phyloP scores from a whole-genome alignment of 2,888 invertebrate species.

The Lepidonotus clava region DNA sequence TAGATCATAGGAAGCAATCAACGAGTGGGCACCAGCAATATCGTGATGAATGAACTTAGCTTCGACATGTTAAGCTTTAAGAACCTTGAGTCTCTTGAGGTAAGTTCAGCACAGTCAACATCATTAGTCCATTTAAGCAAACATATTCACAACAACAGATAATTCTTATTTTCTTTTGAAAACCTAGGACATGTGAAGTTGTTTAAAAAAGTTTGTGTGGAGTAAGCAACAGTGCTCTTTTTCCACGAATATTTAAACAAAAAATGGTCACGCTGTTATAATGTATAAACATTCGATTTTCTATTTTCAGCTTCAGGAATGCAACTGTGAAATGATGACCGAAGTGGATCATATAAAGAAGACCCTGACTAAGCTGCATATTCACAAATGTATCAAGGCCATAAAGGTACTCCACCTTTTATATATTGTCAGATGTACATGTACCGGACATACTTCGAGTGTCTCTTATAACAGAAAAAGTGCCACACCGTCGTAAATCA shows the following conservation, averaged over 20 bases:
- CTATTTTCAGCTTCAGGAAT: slow-evolving; percentile 73
- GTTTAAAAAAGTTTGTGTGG: too few relatives aligned
- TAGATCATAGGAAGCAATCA: slow-evolving; percentile 83
- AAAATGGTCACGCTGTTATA: neutral
- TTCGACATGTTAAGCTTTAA: slow-evolving; percentile 93
- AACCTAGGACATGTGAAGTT: too few relatives aligned
- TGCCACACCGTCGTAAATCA: too few relatives aligned
- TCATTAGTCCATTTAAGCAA: too few relatives aligned
- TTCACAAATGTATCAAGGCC: slow-evolving; percentile 86
- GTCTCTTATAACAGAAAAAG: too few relatives aligned
- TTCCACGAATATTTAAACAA: neutral
- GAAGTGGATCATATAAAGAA: slow-evolving; percentile 82
- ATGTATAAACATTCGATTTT: neutral
- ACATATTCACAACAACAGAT: too few relatives aligned
- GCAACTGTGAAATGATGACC: slow-evolving; percentile 73
- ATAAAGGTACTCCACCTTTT: slow-evolving; percentile 85
- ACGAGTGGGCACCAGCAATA: slow-evolving; percentile 90
- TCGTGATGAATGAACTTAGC: slow-evolving; percentile 88
- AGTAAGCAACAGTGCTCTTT: too few relatives aligned
- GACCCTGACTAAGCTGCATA: slow-evolving; percentile 85
- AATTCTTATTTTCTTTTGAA: too few relatives aligned
- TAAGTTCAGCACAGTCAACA: too few relatives aligned
- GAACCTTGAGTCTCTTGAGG: slow-evolving; percentile 85
- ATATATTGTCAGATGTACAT: too few relatives aligned
- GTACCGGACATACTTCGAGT: too few relatives aligned